These are phyloP conservation scores for Sinopyrophorus schimmeli DNA, from an alignment of 2,888 invertebrate species.

Conservation along the genomic window DNA sequence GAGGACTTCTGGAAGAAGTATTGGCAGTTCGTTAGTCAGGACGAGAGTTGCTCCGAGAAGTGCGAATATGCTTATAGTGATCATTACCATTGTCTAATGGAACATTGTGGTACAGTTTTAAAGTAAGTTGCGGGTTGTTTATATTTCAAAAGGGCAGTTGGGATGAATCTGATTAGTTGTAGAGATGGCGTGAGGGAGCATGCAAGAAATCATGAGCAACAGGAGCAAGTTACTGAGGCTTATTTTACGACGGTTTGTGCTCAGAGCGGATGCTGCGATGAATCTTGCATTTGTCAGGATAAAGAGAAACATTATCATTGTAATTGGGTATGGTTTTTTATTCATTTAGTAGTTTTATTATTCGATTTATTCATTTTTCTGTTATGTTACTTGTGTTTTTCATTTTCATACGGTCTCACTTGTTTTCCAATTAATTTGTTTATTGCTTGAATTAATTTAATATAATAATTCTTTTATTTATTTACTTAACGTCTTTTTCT, in stretches of 20 bases:
- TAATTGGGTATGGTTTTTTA: constrained; percentile 87
- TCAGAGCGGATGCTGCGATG: constrained; percentile 65
- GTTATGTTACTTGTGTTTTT: too few species aligned
- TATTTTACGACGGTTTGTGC: constrained; percentile 69
- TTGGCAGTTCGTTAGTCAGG: constrained; percentile 55
- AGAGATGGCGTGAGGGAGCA: constrained; percentile 80
- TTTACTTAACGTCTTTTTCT: too few species aligned
- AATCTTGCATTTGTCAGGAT: constrained; percentile 72
- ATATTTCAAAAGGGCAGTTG: not conserved
- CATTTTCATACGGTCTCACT: too few species aligned
- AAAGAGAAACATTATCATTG: constrained; percentile 88
- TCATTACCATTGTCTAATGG: constrained; percentile 85
- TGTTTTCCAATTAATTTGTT: too few species aligned
- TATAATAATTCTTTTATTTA: too few species aligned
- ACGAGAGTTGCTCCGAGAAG: constrained; percentile 44
- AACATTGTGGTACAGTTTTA: constrained; percentile 74
- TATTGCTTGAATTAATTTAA: too few species aligned
- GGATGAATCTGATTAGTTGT: constrained; percentile 51
- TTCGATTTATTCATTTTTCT: too few species aligned
- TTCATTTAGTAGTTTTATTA: too few species aligned
- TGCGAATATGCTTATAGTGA: constrained; percentile 73
- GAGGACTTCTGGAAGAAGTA: constrained; percentile 64
- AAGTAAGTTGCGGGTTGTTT: constrained; percentile 57
- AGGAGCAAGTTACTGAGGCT: constrained; percentile 82
- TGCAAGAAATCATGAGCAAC: constrained; percentile 84